Evolutionary conservation across 2,797 vertebrate genomes (phyloP), one percentile per base, ranked within the genome.

Genomic region (Sitta carolinensis): DNA sequence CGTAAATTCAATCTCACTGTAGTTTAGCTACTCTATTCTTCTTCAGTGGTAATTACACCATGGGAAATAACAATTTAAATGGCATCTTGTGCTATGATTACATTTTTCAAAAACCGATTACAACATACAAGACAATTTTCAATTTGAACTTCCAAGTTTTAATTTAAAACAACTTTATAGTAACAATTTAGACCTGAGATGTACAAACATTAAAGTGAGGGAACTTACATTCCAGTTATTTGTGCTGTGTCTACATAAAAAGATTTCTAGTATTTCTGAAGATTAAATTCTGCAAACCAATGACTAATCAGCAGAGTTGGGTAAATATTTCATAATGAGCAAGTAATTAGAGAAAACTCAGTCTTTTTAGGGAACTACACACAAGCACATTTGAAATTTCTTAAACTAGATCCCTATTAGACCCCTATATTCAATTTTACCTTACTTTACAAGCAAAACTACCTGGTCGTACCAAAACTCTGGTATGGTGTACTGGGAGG

Each of bases 41-140:
- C 76, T 89, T 92, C 64, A 68, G 48, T 89, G 34, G 81, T 79
- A 94, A 94, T 95, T 89, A 79, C 30, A 29, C 74, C 42, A 42
- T 48, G 30, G 70, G 80, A 95, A 97, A 93, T 92, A 94, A 94
- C 88, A 81, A 73, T 68, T 95, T 93, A 89, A 94, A 89, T 80
- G 38, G 68, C 91, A 96, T 85, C n/a, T 63, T 88, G 51, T 19
- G 70, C 45, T 87, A 62, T 8, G 3, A 57, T 94, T 93, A 75
- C 43, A 95, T 94, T 92, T 92, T 93, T 94, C 92, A 89, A 94
- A 95, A 95, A 93, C 26, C 81, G 55, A 88, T 93, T 95, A 90
- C 77, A 93, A 95, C 63, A 80, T 67, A 52, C 66, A 80, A 92
- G 76, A 89, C 11, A 70, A 74, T 73, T 61, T 93, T 96, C 43